Evolutionary conservation across 1,140 invertebrate species (phyloP).

Genomic region (Planococcus citri): DNA sequence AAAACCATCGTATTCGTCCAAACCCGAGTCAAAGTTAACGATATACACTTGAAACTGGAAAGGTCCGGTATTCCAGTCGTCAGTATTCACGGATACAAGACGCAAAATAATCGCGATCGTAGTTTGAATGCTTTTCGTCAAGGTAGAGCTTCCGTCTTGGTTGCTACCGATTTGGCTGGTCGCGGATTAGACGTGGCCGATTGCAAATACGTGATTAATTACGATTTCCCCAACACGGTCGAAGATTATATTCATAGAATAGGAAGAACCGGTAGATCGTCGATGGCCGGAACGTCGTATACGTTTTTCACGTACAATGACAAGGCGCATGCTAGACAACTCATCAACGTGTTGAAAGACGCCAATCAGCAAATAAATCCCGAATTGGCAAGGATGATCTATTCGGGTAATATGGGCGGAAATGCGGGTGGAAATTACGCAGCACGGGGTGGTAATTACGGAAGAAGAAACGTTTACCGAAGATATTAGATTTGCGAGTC

Average conservation of each 20-base stretch:
- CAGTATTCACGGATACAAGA: constrained; percentile 90
- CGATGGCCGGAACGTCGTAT: constrained; percentile 57
- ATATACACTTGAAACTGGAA: constrained; percentile 83
- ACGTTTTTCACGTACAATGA: constrained; percentile 94
- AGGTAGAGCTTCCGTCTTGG: constrained; percentile 79
- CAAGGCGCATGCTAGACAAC: constrained; percentile 76
- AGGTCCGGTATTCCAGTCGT: constrained; percentile 49
- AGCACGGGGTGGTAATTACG: too few relatives aligned
- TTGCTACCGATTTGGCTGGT: constrained; percentile 97
- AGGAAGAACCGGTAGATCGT: constrained; percentile 81
- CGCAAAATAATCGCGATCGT: constrained; percentile 51
- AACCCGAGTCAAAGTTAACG: constrained; percentile 91
- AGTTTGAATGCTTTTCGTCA: constrained; percentile 64
- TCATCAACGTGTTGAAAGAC: constrained; percentile 81
- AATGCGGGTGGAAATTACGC: too few relatives aligned
- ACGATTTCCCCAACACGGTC: constrained; percentile 71
- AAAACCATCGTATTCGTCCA: constrained; percentile 89
- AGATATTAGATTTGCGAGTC: too few relatives aligned
- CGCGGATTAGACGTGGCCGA: constrained; percentile 59
- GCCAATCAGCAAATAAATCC: constrained; percentile 73
- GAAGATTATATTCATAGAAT: constrained; percentile 94
- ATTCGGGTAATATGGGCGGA: too few relatives aligned
- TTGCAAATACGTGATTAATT: constrained; percentile 69
- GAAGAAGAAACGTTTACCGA: too few relatives aligned
- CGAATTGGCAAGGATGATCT: constrained; percentile 34